phyloP scores from a whole-genome alignment of 2,797 vertebrate species.

The Cacajao melanocephalus region DNA sequence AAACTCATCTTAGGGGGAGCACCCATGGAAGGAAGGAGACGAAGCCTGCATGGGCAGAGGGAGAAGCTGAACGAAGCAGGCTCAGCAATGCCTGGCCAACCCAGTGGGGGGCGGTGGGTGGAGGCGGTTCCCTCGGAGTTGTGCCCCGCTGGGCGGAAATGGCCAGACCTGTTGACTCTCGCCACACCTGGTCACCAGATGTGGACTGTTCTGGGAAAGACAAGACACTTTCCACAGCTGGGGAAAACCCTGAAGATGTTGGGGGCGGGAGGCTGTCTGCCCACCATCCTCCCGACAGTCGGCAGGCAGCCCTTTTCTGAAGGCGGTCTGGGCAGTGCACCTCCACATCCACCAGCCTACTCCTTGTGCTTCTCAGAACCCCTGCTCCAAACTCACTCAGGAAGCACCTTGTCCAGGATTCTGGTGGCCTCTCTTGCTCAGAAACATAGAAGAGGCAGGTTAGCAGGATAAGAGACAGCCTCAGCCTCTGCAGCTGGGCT shows the following conservation, averaged over 20 bases:
- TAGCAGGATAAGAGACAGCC: neutral
- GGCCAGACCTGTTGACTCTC: neutral
- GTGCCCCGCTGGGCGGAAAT: neutral
- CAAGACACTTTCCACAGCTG: too few species aligned
- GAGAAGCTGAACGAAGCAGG: neutral
- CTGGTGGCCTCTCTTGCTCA: neutral
- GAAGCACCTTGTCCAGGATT: neutral
- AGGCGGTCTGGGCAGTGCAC: too few species aligned
- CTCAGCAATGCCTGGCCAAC: neutral
- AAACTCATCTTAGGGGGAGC: neutral
- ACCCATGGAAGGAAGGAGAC: neutral
- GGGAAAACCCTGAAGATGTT: neutral
- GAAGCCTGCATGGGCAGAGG: neutral
- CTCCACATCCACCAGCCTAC: neutral
- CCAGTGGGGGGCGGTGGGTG: rapidly evolving
- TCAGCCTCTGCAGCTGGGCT: neutral
- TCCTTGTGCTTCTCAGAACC: neutral
- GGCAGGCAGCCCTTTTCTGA: neutral
- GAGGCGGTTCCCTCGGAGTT: neutral
- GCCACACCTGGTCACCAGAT: neutral
- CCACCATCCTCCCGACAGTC: rapidly evolving
- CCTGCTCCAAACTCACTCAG: neutral
- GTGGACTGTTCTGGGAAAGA: neutral
- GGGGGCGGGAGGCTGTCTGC: neutral
- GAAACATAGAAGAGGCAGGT: neutral